phyloP scores from a whole-genome alignment of 2,113 vertebrate species.

The Halcyon senegalensis region DNA sequence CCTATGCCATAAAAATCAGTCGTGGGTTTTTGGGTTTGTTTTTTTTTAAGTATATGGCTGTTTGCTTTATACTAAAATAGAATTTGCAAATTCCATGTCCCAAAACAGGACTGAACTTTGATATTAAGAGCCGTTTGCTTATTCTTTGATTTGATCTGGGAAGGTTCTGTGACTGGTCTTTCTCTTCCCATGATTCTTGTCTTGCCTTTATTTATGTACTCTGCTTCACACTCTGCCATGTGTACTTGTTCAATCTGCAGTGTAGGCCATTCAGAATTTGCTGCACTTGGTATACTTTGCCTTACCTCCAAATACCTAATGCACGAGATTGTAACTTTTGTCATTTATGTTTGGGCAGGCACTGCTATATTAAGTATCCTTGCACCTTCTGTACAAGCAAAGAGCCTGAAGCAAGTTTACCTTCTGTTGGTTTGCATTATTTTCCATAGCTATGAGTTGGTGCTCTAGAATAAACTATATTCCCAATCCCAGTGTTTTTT shows the following conservation, averaged over 20 bases:
- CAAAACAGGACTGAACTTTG: neutral
- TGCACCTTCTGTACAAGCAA: neutral
- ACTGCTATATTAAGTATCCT: neutral
- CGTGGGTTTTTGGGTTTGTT: neutral
- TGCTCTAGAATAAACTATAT: neutral
- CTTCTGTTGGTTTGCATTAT: neutral
- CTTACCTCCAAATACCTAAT: neutral
- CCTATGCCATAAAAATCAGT: neutral
- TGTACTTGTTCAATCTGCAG: neutral
- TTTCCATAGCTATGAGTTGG: neutral
- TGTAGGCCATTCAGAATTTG: neutral
- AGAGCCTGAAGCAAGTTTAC: neutral
- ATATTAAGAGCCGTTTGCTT: neutral
- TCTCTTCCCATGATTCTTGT: neutral
- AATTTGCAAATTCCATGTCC: neutral
- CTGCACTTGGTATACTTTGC: neutral
- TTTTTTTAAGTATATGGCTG: neutral
- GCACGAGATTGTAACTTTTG: neutral
- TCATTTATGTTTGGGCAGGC: neutral
- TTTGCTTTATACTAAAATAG: neutral
- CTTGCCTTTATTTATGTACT: neutral
- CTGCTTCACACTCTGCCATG: neutral
- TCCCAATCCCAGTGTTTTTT: neutral
- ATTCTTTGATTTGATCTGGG: neutral
- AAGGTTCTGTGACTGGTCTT: neutral